These are phyloP conservation scores for Empis stercorea DNA, from an alignment of 2,888 invertebrate species.

Conservation along the genomic window DNA sequence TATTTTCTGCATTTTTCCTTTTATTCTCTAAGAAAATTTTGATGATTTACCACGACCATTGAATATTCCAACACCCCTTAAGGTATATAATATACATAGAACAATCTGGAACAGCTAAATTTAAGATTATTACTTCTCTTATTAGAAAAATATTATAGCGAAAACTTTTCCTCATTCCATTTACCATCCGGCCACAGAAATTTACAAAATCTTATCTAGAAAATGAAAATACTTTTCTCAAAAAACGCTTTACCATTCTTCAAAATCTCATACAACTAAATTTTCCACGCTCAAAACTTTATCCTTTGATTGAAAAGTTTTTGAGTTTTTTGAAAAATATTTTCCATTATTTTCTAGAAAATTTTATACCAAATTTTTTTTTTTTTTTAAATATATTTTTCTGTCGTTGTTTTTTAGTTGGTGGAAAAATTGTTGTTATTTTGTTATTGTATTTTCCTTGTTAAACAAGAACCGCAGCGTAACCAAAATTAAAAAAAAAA, in stretches of 20 bases:
- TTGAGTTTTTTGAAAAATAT: neutral
- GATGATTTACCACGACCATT: no score
- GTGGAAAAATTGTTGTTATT: neutral
- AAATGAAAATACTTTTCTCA: no score
- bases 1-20: slow-evolving; percentile 11
- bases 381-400: neutral
- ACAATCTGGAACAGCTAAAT: no score
- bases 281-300: neutral
- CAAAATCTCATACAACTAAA: no score
- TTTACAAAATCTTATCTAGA: slow-evolving; percentile 5
- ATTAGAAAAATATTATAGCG: neutral
- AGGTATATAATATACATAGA: no score
- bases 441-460: slow-evolving; percentile 1
- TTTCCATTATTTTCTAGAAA: neutral
- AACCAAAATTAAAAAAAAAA: no score
- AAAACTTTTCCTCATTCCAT: slow-evolving; percentile 7
- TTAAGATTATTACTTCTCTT: no score
- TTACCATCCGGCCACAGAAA: slow-evolving; percentile 9
- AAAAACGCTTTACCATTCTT: no score
- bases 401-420: neutral
- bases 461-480: neutral
- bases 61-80: no score
- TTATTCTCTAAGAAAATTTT: no score
- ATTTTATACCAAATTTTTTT: no score
- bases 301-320: no score